Evolutionary conservation across 2,113 vertebrate species (phyloP), one percentile per base, ranked within the genome.

Genomic region (Atherinomorus stipes): DNA sequence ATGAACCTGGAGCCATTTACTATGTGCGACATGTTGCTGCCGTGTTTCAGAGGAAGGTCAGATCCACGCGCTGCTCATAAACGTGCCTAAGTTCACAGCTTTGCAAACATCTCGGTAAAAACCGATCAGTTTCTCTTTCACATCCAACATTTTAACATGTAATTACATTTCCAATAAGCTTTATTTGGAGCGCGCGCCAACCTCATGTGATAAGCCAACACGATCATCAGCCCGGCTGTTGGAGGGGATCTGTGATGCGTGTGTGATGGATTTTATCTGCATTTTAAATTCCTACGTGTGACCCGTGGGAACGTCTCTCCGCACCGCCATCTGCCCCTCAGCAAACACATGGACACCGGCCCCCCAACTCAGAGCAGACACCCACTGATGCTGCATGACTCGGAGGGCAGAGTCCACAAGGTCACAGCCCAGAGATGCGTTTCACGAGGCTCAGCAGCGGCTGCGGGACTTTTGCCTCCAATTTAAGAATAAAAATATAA

Each of bases 281-380:
- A 88, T 90, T 81, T 87, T 76, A 90, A 85, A 92, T 90, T 90
- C 89, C 88, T 73, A 42, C 40, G 78, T 85, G 80, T 70, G 67
- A 78, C 70, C 83, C 86, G 81, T 90, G 90, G 90, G 86, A 90
- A 90, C 80, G 66, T 61, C 81, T 84, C 64, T 74, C 64, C 44
- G 62, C 56, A 7, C 69, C 38, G 22, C 88, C 90, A 92, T 90
- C 90, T 92, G 90, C 68, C 75, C 78, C 68, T 22, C 60, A 80
- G 67, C 80, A 81, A 87, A 88, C 83, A 89, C 86, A 84, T 85
- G 77, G 84, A 87, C 85, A 69, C 60, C n/a, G 11, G 70, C 74
- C 71, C 25, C 50, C 3, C 2, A 22, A 53, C 64, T 57, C 9
- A 56, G 52, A 11, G 42, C 12, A 69, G 7, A 63, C 53, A 54